phyloP scores from a whole-genome alignment of 2,113 vertebrate genomes.

The Lophius piscatorius region DNA sequence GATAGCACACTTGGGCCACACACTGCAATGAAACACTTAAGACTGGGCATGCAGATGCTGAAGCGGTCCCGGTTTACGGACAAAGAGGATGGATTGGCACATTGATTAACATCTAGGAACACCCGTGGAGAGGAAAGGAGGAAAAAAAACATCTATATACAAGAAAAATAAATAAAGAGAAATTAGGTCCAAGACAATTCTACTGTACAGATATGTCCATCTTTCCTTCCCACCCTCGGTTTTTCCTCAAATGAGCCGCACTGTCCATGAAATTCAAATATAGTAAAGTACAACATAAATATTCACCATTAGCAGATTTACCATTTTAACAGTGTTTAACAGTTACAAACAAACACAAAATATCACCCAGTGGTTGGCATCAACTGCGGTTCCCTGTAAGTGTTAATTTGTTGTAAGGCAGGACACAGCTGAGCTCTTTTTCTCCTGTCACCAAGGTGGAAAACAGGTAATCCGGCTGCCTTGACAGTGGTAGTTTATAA shows the following conservation, averaged over 20 bases:
- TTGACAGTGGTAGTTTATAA: constrained; percentile 39
- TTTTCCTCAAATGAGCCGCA: constrained; percentile 5
- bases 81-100: constrained; percentile 73
- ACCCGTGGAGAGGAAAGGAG: constrained; percentile 18
- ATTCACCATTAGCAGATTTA: constrained; percentile 72
- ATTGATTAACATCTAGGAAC: constrained; percentile 77
- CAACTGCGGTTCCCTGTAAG: constrained; percentile 42
- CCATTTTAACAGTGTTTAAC: constrained; percentile 76
- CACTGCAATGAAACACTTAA: constrained; percentile 74
- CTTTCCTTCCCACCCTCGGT: constrained; percentile 4
- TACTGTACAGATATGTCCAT: constrained; percentile 59
- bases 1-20: constrained; percentile 71
- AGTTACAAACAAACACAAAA: constrained; percentile 76
- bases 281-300: constrained; percentile 69
- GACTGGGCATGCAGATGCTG: constrained; percentile 79
- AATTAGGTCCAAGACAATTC: constrained; percentile 64
- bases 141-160: constrained; percentile 68
- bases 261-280: constrained; percentile 51
- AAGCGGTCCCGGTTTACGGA: constrained; percentile 66
- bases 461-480: constrained; percentile 38
- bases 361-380: constrained; percentile 49
- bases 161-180: constrained; percentile 72
- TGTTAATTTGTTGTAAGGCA: constrained; percentile 72
- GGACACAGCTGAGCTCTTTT: constrained; percentile 59
- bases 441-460: constrained; percentile 31